Base-by-base conservation (phyloP, 1,140 invertebrate genomes). In the Vanessa tameamea region DNA sequence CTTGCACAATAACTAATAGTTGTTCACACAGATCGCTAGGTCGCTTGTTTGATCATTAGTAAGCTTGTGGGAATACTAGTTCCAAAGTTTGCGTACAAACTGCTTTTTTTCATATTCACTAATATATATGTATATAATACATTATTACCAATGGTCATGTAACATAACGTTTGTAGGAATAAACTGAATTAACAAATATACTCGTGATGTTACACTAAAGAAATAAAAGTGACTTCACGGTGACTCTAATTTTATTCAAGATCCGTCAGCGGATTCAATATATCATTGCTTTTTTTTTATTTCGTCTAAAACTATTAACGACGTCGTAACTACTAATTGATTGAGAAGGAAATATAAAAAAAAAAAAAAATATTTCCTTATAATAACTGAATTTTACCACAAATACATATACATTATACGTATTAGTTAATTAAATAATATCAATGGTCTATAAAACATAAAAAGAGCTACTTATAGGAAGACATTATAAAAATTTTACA, bases 1-100 rank as follows among this genome's bases (percentile, higher is more conserved):
- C 61, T 64, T 64, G 61, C 61, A 64, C 43, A 64, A 64, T 47
- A 64, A 64, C 37, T 64, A 47, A 47, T 64, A 59, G 55, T 51
- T 51, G 48, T 59, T 59, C 55, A 59, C 55, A 59, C 55, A 59
- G 55, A 7, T 13, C 8, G 55, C 55, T 59, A 59, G 23, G 55
- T 26, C 55, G 20, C 55, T 26, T 26, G 55, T 59, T 20, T 59
- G 55, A 59, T 59, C 55, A 59, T 59, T 59, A 59, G 55, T 59
- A 59, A 59, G 23, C 55, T 59, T 59, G 55, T 59, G 55, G 55
- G 55, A 59, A 59, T 59, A 59, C 55, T 13, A 23, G 20, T 59
- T 23, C 13, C 15, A 12, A 11, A 59, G 11, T 59, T 20, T 59
- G 55, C 15, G 55, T 15, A 59, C 55, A 59, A 59, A 59, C 13